Percentiles rank a stretch among this genome's conserved stretches.
Evolutionary conservation across 1,140 invertebrate genomes (phyloP).

Genomic region (Halesus radiatus): DNA sequence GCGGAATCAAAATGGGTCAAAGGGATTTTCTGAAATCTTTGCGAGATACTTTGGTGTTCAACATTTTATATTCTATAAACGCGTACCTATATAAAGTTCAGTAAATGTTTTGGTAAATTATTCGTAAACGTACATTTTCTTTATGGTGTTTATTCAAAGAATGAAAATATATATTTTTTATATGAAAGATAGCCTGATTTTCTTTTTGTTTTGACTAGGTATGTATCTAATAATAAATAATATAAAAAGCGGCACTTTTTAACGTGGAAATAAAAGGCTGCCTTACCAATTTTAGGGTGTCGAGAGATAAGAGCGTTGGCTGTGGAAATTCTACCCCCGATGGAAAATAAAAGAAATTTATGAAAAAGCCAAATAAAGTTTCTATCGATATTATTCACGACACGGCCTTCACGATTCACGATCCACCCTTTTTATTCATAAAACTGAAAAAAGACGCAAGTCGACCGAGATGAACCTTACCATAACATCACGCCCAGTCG

Average conservation of each 20-base stretch:
- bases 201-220: background rate
- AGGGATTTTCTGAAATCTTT: background rate
- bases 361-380: conserved; percentile 37
- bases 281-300: background rate
- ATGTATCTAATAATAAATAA: conserved; percentile 14
- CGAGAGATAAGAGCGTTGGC: background rate
- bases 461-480: conserved; percentile 45
- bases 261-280: conserved; percentile 9
- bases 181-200: no score
- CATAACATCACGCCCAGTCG: conserved; percentile 53
- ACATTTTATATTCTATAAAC: no score
- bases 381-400: conserved; percentile 48
- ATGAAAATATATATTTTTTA: no score
- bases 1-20: background rate
- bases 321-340: background rate
- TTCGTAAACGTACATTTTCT: no score
- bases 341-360: conserved; percentile 39
- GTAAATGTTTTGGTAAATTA: no score
- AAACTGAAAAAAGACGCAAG: conserved; percentile 47
- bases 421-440: conserved; percentile 53
- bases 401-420: conserved; percentile 28
- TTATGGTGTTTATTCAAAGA: no score
- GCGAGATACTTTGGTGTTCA: no score
- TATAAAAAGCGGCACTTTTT: background rate
- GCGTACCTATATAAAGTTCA: no score